Percentiles rank a stretch among this genome's conserved stretches.
Evolutionary conservation across 1,140 invertebrate species (phyloP).

Genomic region (Drosophila erecta): DNA sequence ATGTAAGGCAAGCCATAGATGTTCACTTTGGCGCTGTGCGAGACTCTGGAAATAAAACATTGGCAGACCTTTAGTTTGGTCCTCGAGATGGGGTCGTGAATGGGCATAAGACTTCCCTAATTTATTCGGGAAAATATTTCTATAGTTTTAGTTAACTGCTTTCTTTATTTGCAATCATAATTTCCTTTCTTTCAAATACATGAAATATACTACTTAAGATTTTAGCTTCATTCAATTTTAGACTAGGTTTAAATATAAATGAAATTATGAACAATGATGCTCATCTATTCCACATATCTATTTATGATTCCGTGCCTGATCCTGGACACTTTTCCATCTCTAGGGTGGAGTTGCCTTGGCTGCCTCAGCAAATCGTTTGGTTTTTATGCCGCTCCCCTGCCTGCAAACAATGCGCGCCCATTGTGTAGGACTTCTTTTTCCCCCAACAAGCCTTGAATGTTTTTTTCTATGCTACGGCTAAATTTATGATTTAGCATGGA

Average conservation of each 20-base stretch:
- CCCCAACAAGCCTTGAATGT: slow-evolving; percentile 1
- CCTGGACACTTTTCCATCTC: slow-evolving; percentile 30
- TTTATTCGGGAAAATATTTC: neutral
- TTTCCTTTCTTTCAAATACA: too few relatives aligned
- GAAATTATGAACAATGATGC: too few relatives aligned
- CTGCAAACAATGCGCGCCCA: slow-evolving; percentile 70
- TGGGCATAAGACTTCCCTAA: too few relatives aligned
- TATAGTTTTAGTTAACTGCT: too few relatives aligned
- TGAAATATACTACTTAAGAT: too few relatives aligned
- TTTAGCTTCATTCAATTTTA: too few relatives aligned
- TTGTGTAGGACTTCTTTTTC: slow-evolving; percentile 10
- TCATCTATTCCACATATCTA: neutral
- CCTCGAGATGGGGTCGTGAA: slow-evolving; percentile 3
- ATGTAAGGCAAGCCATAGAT: slow-evolving; percentile 96
- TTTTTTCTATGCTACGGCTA: slow-evolving; percentile 55
- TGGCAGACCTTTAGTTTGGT: slow-evolving; percentile 11
- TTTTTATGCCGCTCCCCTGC: slow-evolving; percentile 75
- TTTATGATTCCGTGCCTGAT: neutral
- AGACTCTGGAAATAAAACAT: slow-evolving; percentile 85
- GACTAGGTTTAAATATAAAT: too few relatives aligned
- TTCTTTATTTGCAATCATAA: too few relatives aligned
- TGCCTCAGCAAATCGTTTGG: slow-evolving; percentile 76
- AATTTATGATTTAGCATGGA: slow-evolving; percentile 81
- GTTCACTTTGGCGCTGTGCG: slow-evolving; percentile 94
- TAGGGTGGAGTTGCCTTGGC: slow-evolving; percentile 50